Conservation (phyloP, 2,888 invertebrate species). For the Eristalinus sepulchralis region DNA sequence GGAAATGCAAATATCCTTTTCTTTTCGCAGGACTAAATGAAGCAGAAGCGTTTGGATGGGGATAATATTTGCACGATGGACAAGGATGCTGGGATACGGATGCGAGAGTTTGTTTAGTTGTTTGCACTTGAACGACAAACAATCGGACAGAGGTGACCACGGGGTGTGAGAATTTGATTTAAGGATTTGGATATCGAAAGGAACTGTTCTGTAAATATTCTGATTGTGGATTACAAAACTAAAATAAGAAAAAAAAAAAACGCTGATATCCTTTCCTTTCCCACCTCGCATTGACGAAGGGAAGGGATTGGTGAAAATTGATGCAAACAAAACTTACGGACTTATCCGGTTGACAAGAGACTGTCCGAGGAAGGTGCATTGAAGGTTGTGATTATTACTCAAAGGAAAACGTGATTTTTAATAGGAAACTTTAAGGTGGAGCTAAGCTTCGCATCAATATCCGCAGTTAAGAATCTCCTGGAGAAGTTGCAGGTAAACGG, state of each 20-base stretch:
- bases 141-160: constrained; percentile 30
- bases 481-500: no score
- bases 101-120: constrained; percentile 35
- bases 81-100: neutral
- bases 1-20: constrained; percentile 71
- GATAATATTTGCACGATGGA: constrained; percentile 49
- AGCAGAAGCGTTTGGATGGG: constrained; percentile 57
- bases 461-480: no score
- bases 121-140: constrained; percentile 51
- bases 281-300: no score
- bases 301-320: no score
- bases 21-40: constrained; percentile 58
- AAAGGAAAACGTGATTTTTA: no score
- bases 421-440: no score
- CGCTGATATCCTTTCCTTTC: neutral
- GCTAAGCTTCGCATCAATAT: no score
- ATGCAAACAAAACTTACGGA: no score
- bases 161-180: neutral
- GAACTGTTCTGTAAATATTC: neutral
- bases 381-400: no score
- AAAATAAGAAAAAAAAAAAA: no score
- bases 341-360: no score
- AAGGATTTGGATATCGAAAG: constrained; percentile 8
- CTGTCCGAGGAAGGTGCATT: no score
- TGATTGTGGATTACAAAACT: neutral